phyloP scores from a whole-genome alignment of 1,140 invertebrate genomes.

The Cyphomyrmex costatus region DNA sequence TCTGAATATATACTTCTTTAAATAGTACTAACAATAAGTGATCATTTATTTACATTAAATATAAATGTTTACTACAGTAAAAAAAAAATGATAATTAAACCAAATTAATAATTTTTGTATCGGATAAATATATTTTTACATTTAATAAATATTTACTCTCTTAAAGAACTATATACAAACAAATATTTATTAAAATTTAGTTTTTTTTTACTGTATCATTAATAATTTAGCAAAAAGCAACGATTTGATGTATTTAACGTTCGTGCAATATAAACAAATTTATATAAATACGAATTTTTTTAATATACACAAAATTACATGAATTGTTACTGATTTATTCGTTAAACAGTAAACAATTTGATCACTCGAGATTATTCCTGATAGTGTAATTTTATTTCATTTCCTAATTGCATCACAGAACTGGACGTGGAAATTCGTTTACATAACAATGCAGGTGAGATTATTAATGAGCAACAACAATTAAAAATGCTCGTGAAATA shows the following conservation, averaged over 20 bases:
- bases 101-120: no score
- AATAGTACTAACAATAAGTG: no score
- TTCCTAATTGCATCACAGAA: background rate
- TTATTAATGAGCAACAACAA: slow-evolving; percentile 40
- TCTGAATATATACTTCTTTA: no score
- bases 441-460: background rate
- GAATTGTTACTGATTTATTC: background rate
- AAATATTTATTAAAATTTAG: no score
- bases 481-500: slow-evolving; percentile 47
- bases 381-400: background rate
- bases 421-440: background rate
- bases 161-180: no score
- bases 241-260: background rate
- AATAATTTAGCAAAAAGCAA: background rate
- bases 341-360: background rate
- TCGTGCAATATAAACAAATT: background rate
- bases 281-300: slow-evolving; percentile 1
- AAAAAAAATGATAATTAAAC: no score
- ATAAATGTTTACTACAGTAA: no score
- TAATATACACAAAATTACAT: background rate
- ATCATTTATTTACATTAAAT: no score
- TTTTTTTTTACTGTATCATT: no score
- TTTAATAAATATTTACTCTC: no score
- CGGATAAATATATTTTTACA: no score
- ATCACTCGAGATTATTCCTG: background rate